Percentiles rank a stretch among this genome's conserved stretches.
These are phyloP conservation scores for Stegophylla sp. DNA, from an alignment of 2,888 invertebrate species.

Conservation along the genomic window DNA sequence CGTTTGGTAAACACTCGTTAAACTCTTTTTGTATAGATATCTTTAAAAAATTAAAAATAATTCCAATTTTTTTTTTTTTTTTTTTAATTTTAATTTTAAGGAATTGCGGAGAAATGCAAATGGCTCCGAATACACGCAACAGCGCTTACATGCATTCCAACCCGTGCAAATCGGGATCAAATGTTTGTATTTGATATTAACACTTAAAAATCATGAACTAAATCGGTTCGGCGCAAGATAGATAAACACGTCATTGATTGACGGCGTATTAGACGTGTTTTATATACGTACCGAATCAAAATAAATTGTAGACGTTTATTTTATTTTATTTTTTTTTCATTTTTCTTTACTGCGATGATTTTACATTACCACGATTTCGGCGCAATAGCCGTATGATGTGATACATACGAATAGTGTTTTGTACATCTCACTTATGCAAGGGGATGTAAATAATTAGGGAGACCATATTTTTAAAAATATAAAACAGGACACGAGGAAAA, in stretches of 20 bases:
- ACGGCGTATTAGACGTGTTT: background rate
- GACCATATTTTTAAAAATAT: no score
- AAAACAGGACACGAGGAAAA: no score
- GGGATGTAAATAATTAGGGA: no score
- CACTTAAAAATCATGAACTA: background rate
- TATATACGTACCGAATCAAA: background rate
- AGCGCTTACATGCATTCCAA: constrained; percentile 67
- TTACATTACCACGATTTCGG: no score
- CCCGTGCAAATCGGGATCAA: constrained; percentile 77
- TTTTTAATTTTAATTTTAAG: constrained; percentile 66
- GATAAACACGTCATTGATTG: background rate
- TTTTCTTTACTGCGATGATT: no score
- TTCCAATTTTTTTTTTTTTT: background rate
- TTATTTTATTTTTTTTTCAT: no score
- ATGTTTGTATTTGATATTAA: constrained; percentile 66
- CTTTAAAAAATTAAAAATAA: background rate
- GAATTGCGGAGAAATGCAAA: constrained; percentile 98
- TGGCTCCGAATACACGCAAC: constrained; percentile 71
- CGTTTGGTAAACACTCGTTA: constrained; percentile 63
- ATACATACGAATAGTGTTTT: no score
- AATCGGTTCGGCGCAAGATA: background rate
- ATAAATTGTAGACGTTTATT: background rate
- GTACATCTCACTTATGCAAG: no score
- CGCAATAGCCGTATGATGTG: no score
- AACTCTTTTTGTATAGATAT: background rate